Evolutionary conservation across 2,888 invertebrate genomes (phyloP).

Genomic region (Lobophora halterata): DNA sequence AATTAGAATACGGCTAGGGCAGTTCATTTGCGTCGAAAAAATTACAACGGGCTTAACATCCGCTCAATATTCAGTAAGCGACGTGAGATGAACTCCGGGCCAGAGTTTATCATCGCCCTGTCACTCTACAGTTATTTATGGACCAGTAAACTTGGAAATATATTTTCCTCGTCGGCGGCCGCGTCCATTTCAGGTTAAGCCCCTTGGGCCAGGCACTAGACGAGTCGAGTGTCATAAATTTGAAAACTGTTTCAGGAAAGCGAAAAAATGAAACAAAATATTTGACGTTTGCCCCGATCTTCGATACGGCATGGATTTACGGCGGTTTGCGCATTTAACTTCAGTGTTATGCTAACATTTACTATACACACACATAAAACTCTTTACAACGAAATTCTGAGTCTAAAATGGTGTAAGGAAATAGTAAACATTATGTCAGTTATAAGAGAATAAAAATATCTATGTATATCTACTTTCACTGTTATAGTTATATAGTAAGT

Average conservation of each 20-base stretch:
- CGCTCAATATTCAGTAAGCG: constrained; percentile 72
- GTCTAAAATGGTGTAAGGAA: no score
- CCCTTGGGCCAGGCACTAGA: constrained; percentile 75
- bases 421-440: no score
- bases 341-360: constrained; percentile 34
- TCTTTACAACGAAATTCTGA: no score
- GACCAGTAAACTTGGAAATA: constrained; percentile 79
- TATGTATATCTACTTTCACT: no score
- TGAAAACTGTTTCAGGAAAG: constrained; percentile 73
- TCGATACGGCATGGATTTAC: constrained; percentile 50
- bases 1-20: constrained; percentile 7
- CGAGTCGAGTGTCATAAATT: constrained; percentile 79
- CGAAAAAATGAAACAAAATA: constrained; percentile 73
- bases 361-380: no score
- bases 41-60: constrained; percentile 52
- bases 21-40: constrained; percentile 39
- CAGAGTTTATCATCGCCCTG: constrained; percentile 77
- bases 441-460: no score
- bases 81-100: constrained; percentile 71
- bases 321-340: constrained; percentile 47
- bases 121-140: constrained; percentile 79
- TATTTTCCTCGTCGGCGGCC: constrained; percentile 74
- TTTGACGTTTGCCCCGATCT: constrained; percentile 61
- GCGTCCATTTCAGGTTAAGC: constrained; percentile 79
- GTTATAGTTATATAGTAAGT: no score